phyloP scores from a whole-genome alignment of 2,888 invertebrate genomes.

The Ormia ochracea region DNA sequence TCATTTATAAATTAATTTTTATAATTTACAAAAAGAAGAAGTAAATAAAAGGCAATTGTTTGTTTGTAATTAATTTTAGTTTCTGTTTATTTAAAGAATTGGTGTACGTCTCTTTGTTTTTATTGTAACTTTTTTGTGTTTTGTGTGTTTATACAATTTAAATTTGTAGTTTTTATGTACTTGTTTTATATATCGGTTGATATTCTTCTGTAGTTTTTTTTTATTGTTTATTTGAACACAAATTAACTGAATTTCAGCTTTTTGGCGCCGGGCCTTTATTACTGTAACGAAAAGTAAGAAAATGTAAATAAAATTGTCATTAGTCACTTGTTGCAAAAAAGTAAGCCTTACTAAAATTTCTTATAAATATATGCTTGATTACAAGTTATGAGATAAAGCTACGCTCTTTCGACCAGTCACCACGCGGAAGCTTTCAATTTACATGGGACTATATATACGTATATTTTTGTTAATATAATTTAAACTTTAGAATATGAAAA shows the following conservation, averaged over 20 bases:
- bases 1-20: no score
- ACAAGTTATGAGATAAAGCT: no score
- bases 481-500: no score
- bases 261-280: slow-evolving; percentile 75
- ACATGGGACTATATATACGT: no score
- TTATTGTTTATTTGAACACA: slow-evolving; percentile 70
- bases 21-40: neutral
- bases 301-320: slow-evolving; percentile 15
- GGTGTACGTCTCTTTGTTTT: slow-evolving; percentile 51
- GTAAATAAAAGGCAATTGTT: slow-evolving; percentile 20
- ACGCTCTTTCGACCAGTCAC: no score
- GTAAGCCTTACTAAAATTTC: no score
- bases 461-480: no score
- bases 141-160: slow-evolving; percentile 56
- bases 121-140: slow-evolving; percentile 53
- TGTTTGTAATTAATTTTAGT: slow-evolving; percentile 42
- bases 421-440: no score
- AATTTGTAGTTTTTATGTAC: slow-evolving; percentile 31
- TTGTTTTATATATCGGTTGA: slow-evolving; percentile 61
- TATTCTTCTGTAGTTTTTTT: slow-evolving; percentile 58
- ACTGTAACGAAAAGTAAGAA: slow-evolving; percentile 64
- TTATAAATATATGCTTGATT: no score
- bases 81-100: slow-evolving; percentile 58
- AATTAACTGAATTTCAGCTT: slow-evolving; percentile 76
- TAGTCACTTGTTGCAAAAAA: neutral